phyloP scores from a whole-genome alignment of 2,797 vertebrate genomes.

The Falco biarmicus region DNA sequence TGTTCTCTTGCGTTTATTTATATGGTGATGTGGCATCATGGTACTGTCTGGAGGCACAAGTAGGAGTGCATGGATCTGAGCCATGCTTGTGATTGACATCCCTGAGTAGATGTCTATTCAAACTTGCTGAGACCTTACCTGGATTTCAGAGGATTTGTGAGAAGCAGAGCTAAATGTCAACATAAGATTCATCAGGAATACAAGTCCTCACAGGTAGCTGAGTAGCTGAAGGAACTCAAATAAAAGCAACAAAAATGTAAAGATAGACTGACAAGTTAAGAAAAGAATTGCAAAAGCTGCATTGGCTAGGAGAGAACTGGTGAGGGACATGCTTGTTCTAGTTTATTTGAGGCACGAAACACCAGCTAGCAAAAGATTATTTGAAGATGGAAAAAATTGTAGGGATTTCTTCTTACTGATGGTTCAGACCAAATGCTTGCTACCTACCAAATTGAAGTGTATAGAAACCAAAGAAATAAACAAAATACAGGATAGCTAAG shows the following conservation, averaged over 20 bases:
- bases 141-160: slow-evolving; percentile 15
- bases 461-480: not conserved
- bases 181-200: not conserved
- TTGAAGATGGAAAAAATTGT: slow-evolving; percentile 20
- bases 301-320: not conserved
- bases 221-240: not conserved
- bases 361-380: not conserved
- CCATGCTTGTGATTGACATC: not conserved
- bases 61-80: not conserved
- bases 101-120: not conserved
- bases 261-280: not conserved
- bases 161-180: not conserved
- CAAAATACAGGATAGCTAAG: not conserved
- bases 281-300: slow-evolving; percentile 8
- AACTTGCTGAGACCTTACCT: slow-evolving; percentile 16
- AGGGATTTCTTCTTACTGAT: not conserved
- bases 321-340: not conserved
- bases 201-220: slow-evolving; percentile 45
- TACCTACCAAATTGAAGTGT: not conserved
- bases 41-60: not conserved
- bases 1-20: not conserved
- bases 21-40: not conserved
- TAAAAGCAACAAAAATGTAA: slow-evolving; percentile 16
- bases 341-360: slow-evolving; percentile 3
- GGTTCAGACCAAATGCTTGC: not conserved